These are phyloP conservation scores for Anarhynchus alexandrinus DNA, from an alignment of 2,113 vertebrate genomes.

Conservation along the genomic window DNA sequence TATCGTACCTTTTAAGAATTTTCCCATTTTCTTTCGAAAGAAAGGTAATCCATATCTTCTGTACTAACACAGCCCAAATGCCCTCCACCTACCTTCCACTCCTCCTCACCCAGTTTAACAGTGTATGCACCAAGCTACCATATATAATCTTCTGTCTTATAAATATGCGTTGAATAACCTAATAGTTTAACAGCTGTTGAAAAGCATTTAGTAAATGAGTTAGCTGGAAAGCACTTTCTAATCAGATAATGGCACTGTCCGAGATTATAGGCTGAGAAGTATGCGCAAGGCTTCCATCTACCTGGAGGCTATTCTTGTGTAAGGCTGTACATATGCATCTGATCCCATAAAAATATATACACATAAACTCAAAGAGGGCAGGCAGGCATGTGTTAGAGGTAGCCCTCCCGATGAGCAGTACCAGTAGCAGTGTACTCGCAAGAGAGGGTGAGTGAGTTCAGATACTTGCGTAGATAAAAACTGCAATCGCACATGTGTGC, in stretches of 20 bases:
- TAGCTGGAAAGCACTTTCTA: neutral
- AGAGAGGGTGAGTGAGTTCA: neutral
- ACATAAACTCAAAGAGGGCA: neutral
- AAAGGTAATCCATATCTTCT: neutral
- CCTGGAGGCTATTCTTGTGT: neutral
- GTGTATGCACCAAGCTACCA: neutral
- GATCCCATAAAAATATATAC: neutral
- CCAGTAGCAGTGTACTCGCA: neutral
- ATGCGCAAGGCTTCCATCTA: neutral
- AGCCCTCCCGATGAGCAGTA: neutral
- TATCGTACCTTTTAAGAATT: neutral
- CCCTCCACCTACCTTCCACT: neutral
- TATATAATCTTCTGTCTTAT: neutral
- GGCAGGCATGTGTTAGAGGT: neutral
- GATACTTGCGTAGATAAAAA: neutral
- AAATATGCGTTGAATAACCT: slow-evolving; percentile 2
- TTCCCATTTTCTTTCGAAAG: neutral
- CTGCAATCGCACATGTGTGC: accelerated
- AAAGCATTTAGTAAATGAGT: slow-evolving; percentile 49
- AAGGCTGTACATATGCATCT: neutral
- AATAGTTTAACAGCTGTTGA: slow-evolving; percentile 35
- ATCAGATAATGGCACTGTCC: slow-evolving; percentile 1
- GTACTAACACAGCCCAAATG: neutral
- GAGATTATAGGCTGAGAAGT: neutral
- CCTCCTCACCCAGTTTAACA: neutral